phyloP scores from a whole-genome alignment of 2,113 vertebrate species.

The Malurus melanocephalus region DNA sequence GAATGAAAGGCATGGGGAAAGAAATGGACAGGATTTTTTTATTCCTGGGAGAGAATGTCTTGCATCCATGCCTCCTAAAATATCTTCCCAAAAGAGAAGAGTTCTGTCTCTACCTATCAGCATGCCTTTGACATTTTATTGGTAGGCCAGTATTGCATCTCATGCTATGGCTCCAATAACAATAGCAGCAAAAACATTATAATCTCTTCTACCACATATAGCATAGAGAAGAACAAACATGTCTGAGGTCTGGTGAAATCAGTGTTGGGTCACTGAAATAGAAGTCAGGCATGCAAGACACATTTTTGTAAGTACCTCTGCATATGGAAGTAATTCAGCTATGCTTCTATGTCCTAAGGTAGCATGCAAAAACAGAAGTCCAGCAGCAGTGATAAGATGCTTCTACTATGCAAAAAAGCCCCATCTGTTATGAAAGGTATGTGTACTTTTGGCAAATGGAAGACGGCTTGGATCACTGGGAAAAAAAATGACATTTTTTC shows the following conservation, averaged over 20 bases:
- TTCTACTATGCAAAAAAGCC: neutral
- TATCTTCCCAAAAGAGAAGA: neutral
- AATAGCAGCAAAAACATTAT: neutral
- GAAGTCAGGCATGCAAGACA: neutral
- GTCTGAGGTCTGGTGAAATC: neutral
- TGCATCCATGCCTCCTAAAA: neutral
- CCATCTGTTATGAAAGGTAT: neutral
- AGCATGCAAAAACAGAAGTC: neutral
- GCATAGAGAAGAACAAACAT: neutral
- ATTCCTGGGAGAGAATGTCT: neutral
- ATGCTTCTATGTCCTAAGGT: neutral
- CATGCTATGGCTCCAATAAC: neutral
- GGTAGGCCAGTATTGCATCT: neutral
- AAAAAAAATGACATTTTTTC: neutral
- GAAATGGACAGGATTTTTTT: neutral
- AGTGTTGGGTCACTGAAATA: neutral
- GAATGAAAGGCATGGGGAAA: accelerated
- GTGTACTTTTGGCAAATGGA: neutral
- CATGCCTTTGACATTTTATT: neutral
- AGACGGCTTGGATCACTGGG: neutral
- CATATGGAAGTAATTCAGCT: neutral
- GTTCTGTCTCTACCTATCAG: neutral
- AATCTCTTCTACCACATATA: neutral
- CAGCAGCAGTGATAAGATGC: neutral
- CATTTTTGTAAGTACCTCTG: neutral